Percentiles rank a stretch among this genome's conserved stretches.
phyloP scores from a whole-genome alignment of 2,888 invertebrate species.

The Itoplectis maculator region DNA sequence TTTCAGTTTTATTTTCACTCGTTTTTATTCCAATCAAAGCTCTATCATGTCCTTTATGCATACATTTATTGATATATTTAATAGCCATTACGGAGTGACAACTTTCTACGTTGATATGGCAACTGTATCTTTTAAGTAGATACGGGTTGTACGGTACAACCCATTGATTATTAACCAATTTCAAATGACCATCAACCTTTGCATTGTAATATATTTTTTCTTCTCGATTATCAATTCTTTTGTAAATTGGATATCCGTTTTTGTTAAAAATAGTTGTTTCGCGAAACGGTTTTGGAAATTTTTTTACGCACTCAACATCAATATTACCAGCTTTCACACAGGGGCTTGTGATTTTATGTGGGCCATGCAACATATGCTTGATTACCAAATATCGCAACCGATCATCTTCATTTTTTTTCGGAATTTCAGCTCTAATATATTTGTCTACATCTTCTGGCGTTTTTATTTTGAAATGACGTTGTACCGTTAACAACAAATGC shows the following conservation, averaged over 20 bases:
- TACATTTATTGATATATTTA: background rate
- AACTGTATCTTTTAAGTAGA: conserved; percentile 10
- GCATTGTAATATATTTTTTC: conserved; percentile 11
- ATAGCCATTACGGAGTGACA: conserved; percentile 20
- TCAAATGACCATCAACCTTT: conserved; percentile 14
- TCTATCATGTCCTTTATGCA: conserved; percentile 4
- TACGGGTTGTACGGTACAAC: conserved; percentile 20
- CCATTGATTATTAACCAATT: conserved; percentile 24
- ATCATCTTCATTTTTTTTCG: background rate
- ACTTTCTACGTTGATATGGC: conserved; percentile 22
- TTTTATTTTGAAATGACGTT: background rate
- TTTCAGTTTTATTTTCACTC: background rate
- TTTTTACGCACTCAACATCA: conserved; percentile 1
- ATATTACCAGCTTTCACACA: conserved; percentile 7
- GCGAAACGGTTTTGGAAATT: conserved; percentile 1
- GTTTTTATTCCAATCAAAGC: conserved; percentile 1
- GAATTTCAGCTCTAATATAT: conserved; percentile 16
- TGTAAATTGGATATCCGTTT: too few relatives aligned
- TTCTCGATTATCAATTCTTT: background rate
- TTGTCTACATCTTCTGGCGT: background rate
- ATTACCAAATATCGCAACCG: conserved; percentile 3
- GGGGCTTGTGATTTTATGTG: conserved; percentile 28
- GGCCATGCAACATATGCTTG: conserved; percentile 37
- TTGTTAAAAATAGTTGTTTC: background rate
- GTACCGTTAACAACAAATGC: background rate